phyloP scores from a whole-genome alignment of 2,888 invertebrate genomes.

The Eupithecia insigniata region DNA sequence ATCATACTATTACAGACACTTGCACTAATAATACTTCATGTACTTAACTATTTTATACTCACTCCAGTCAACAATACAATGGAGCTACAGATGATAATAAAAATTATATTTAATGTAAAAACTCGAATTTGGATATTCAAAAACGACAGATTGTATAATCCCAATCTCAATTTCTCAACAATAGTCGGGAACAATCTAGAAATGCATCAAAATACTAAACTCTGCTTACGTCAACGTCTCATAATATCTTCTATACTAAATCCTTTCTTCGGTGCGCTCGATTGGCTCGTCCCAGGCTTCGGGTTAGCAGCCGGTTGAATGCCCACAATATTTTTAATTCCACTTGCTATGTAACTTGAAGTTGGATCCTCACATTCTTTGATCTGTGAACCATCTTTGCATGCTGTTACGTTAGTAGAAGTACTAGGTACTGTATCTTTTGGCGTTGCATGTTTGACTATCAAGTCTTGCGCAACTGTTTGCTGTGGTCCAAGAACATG shows the following conservation, averaged over 20 bases:
- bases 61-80: slow-evolving; percentile 9
- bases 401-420: slow-evolving; percentile 71
- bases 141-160: background rate
- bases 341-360: slow-evolving; percentile 74
- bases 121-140: background rate
- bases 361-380: slow-evolving; percentile 65
- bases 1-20: slow-evolving; percentile 63
- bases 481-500: slow-evolving; percentile 79
- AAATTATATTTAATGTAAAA: background rate
- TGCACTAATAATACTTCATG: slow-evolving; percentile 79
- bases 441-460: slow-evolving; percentile 81
- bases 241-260: slow-evolving; percentile 96
- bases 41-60: slow-evolving; percentile 50
- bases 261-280: slow-evolving; percentile 89
- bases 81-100: background rate
- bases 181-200: slow-evolving; percentile 39
- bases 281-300: slow-evolving; percentile 83
- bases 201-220: slow-evolving; percentile 47
- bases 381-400: slow-evolving; percentile 62
- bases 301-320: slow-evolving; percentile 77
- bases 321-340: slow-evolving; percentile 81
- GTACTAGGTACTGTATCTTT: slow-evolving; percentile 73
- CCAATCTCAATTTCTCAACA: background rate
- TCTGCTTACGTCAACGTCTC: slow-evolving; percentile 83
- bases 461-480: slow-evolving; percentile 81